Conservation (phyloP, 2,113 vertebrate species). For the Electrona antarctica region DNA sequence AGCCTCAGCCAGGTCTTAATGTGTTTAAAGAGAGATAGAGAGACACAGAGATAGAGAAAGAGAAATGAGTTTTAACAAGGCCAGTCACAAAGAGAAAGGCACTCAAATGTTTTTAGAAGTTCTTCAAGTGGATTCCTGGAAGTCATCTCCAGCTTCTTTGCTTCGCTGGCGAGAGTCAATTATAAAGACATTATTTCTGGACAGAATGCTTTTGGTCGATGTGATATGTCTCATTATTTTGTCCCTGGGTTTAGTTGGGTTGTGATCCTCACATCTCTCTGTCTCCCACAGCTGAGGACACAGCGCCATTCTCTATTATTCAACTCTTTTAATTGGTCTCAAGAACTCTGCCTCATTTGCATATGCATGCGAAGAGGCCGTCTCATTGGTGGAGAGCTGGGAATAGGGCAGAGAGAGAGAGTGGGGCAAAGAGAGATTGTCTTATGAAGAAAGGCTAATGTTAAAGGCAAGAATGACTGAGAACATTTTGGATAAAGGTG, state of each 20-base stretch:
- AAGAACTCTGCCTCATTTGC: slow-evolving; percentile 63
- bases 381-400: slow-evolving; percentile 65
- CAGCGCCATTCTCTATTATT: slow-evolving; percentile 55
- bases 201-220: neutral
- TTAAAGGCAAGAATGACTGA: slow-evolving; percentile 70
- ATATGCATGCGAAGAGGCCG: slow-evolving; percentile 63
- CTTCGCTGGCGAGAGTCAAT: slow-evolving; percentile 21
- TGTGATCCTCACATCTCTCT: slow-evolving; percentile 22
- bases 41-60: neutral
- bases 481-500: no score
- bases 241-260: slow-evolving; percentile 11
- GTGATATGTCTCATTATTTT: slow-evolving; percentile 4
- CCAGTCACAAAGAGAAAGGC: no score
- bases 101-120: no score
- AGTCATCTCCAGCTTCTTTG: slow-evolving; percentile 11
- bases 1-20: no score
- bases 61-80: no score
- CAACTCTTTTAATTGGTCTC: slow-evolving; percentile 63
- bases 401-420: slow-evolving; percentile 50
- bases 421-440: slow-evolving; percentile 23
- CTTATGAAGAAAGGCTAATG: slow-evolving; percentile 42
- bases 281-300: slow-evolving; percentile 40
- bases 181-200: slow-evolving; percentile 10
- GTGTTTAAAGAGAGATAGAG: neutral
- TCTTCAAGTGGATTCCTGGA: no score